A percentile compares a stretch with the other conserved stretches of the same genome.
phyloP scores from a whole-genome alignment of 2,113 vertebrate species.

The Caloenas nicobarica region DNA sequence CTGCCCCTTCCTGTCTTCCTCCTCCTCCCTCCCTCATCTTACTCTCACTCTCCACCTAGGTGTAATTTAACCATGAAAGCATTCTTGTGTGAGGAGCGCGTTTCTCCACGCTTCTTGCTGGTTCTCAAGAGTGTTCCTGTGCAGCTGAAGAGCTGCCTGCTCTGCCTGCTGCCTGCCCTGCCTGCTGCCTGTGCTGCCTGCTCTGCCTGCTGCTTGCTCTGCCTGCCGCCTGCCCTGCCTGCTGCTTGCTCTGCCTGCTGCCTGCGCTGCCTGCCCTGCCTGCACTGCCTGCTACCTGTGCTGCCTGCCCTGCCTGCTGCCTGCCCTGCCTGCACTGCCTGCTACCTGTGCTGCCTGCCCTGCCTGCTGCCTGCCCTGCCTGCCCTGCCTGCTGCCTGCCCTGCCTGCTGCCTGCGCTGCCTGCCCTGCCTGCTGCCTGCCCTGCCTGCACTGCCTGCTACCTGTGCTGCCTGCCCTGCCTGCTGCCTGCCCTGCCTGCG shows the following conservation, averaged over 20 bases:
- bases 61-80: background rate
- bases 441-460: too few species aligned
- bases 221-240: background rate
- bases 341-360: too few species aligned
- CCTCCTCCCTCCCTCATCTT: background rate
- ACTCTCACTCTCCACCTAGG: background rate
- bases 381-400: too few species aligned
- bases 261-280: too few species aligned
- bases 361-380: too few species aligned
- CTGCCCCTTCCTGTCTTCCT: background rate
- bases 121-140: accelerated
- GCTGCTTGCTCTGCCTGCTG: background rate
- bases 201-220: too few species aligned
- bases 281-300: too few species aligned
- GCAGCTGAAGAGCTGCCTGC: background rate
- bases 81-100: accelerated
- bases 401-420: background rate
- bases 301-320: background rate
- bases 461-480: too few species aligned
- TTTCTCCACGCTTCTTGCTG: background rate
- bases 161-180: background rate
- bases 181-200: background rate
- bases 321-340: background rate
- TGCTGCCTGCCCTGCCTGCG: background rate
- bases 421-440: background rate